Conservation (phyloP, 2,888 invertebrate genomes). For the Euclidia mi region DNA sequence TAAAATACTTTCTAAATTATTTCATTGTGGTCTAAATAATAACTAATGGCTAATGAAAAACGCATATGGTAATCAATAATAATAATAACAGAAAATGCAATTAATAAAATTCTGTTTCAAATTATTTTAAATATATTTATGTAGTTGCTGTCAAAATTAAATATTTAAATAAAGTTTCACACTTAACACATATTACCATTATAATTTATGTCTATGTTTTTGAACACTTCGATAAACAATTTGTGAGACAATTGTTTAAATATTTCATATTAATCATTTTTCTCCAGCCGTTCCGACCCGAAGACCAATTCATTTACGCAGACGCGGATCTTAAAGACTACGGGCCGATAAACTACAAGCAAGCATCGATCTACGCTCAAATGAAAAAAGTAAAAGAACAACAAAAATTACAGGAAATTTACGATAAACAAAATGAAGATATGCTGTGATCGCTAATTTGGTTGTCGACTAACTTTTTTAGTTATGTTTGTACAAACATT, state of each 20-base stretch:
- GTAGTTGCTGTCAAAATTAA: not conserved
- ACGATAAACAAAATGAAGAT: slow-evolving; percentile 81
- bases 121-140: not conserved
- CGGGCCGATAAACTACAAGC: slow-evolving; percentile 97
- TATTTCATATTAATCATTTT: slow-evolving; percentile 17
- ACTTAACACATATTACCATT: slow-evolving; percentile 70
- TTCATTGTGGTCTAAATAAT: slow-evolving; percentile 1
- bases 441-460: slow-evolving; percentile 69
- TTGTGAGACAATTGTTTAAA: slow-evolving; percentile 2
- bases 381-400: slow-evolving; percentile 92
- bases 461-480: slow-evolving; percentile 35
- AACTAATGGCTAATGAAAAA: slow-evolving; percentile 6
- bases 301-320: slow-evolving; percentile 96
- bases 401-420: slow-evolving; percentile 83
- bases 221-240: slow-evolving; percentile 6
- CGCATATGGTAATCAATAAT: not conserved
- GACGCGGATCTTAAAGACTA: slow-evolving; percentile 97
- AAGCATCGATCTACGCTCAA: slow-evolving; percentile 95
- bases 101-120: not conserved
- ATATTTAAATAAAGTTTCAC: slow-evolving; percentile 34
- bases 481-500: slow-evolving; percentile 10
- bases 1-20: not conserved
- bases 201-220: slow-evolving; percentile 36
- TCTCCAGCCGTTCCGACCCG: slow-evolving; percentile 94
- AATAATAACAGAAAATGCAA: not conserved